phyloP scores from a whole-genome alignment of 2,888 invertebrate genomes.

The Scaptomyza caliginosa region DNA sequence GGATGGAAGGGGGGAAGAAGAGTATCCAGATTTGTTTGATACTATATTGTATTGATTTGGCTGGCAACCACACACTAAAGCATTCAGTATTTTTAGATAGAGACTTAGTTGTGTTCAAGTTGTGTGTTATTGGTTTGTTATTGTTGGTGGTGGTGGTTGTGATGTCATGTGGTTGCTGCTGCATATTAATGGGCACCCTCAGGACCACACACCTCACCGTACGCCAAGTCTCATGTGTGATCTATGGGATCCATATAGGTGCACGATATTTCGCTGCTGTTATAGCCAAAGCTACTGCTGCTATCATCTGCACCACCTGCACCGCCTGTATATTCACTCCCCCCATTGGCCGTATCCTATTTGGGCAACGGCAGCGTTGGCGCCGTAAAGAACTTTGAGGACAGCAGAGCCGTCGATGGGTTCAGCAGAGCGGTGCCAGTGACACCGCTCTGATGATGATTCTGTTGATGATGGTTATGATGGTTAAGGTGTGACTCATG shows the following conservation, averaged over 20 bases:
- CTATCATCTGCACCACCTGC: conserved; percentile 42
- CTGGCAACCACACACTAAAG: conserved; percentile 68
- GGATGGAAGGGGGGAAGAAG: conserved; percentile 51
- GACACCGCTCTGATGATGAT: conserved; percentile 40
- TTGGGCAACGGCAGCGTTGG: conserved; percentile 83
- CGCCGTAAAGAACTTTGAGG: conserved; percentile 84
- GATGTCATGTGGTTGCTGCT: conserved; percentile 37
- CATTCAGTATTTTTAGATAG: conserved; percentile 45
- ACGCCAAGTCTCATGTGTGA: conserved; percentile 81
- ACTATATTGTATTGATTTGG: conserved; percentile 38
- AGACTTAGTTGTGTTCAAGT: conserved; percentile 68
- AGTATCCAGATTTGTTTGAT: conserved; percentile 64
- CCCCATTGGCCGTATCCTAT: conserved; percentile 83
- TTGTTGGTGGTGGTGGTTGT: conserved; percentile 28
- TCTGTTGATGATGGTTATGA: conserved; percentile 39
- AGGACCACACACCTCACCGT: conserved; percentile 76
- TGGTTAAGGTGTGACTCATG: conserved; percentile 66
- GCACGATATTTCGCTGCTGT: conserved; percentile 81
- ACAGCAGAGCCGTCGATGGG: conserved; percentile 83
- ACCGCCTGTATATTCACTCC: conserved; percentile 67
- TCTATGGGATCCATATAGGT: conserved; percentile 82
- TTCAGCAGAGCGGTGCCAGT: conserved; percentile 72
- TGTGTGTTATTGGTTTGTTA: conserved; percentile 30
- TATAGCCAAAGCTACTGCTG: conserved; percentile 70
- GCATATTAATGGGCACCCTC: conserved; percentile 68